Percentiles rank a stretch among this genome's conserved stretches.
Evolutionary conservation across 2,888 invertebrate species (phyloP).

Genomic region (Metacarcinus magister): DNA sequence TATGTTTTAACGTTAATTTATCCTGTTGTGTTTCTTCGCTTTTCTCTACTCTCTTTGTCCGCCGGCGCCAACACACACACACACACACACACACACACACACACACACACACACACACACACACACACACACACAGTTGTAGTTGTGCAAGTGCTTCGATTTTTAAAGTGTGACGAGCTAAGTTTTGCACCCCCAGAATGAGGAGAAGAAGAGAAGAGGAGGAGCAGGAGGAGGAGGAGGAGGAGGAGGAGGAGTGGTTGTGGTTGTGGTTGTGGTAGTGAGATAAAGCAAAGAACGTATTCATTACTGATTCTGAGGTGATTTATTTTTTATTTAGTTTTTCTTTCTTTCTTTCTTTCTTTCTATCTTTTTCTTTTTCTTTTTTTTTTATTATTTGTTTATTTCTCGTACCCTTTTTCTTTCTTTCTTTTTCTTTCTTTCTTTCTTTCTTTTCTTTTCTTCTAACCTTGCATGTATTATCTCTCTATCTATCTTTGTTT

Average conservation of each 20-base stretch:
- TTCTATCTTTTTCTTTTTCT: neutral
- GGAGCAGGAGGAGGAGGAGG: constrained; percentile 11
- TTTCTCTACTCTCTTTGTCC: neutral
- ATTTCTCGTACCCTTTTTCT: neutral
- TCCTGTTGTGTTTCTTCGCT: neutral
- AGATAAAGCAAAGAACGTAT: too few species aligned
- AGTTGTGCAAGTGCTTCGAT: neutral
- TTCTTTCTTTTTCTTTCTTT: neutral
- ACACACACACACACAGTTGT: too few species aligned
- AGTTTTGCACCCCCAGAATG: neutral
- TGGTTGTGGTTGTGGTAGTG: too few species aligned
- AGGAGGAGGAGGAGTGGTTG: neutral
- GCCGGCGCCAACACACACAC: neutral
- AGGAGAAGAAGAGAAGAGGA: too few species aligned
- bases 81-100: neutral
- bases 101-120: constrained; percentile 17
- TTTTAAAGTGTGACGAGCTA: neutral
- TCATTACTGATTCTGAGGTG: too few species aligned
- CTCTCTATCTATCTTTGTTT: neutral
- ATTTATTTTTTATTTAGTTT: neutral
- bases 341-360: neutral
- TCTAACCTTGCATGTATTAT: too few species aligned
- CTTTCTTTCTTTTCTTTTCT: neutral
- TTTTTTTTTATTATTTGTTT: neutral
- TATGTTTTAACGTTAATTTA: neutral